Percentiles rank a stretch among this genome's conserved stretches.
Conservation (phyloP, 2,797 vertebrate species). For the Masticophis lateralis region DNA sequence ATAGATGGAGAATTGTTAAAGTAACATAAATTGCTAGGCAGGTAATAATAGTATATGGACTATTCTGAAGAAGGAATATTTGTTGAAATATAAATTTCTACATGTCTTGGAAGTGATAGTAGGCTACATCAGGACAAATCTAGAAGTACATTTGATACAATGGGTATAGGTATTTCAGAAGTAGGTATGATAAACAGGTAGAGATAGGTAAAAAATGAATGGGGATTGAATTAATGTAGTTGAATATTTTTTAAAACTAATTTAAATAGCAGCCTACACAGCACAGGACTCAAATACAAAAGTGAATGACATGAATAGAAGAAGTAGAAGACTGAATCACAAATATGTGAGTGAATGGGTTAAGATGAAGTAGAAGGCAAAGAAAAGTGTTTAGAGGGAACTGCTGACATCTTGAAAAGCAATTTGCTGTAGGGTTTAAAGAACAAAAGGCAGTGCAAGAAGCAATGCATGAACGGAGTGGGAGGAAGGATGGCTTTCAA, state of each 20-base stretch:
- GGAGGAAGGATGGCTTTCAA: background rate
- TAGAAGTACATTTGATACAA: background rate
- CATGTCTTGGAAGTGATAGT: background rate
- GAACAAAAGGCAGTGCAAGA: background rate
- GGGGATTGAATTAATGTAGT: background rate
- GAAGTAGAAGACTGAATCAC: background rate
- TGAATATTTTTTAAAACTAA: background rate
- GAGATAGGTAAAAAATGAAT: background rate
- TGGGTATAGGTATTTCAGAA: background rate
- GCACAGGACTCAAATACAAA: background rate
- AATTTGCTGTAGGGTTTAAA: background rate
- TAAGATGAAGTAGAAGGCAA: background rate
- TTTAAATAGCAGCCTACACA: background rate
- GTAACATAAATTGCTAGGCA: background rate
- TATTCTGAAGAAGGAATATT: background rate
- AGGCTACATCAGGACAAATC: background rate
- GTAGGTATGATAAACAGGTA: background rate
- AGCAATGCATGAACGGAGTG: background rate
- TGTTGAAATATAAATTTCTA: background rate
- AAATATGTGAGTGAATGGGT: background rate
- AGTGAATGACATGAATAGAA: background rate
- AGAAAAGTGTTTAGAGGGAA: background rate
- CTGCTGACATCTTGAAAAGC: background rate
- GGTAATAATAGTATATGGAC: background rate
- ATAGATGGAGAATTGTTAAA: background rate